Evolutionary conservation across 2,888 invertebrate species (phyloP).

Genomic region (Nomada fabriciana): DNA sequence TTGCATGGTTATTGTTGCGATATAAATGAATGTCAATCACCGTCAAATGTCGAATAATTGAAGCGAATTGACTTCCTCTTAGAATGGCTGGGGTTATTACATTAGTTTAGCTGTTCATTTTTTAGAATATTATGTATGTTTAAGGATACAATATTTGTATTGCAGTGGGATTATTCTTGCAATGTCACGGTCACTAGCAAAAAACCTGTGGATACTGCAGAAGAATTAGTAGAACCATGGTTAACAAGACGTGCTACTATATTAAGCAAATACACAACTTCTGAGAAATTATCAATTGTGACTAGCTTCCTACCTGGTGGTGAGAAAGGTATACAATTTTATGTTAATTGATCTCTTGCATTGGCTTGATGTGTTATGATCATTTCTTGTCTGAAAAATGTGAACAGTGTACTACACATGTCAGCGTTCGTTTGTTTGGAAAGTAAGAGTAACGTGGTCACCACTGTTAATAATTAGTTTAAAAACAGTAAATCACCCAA

Average conservation of each 20-base stretch:
- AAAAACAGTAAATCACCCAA: too few relatives aligned
- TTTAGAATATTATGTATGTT: slow-evolving; percentile 70
- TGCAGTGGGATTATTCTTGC: slow-evolving; percentile 81
- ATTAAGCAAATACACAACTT: slow-evolving; percentile 95
- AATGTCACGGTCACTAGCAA: slow-evolving; percentile 75
- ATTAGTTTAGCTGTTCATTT: neutral
- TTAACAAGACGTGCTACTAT: slow-evolving; percentile 90
- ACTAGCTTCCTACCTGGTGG: slow-evolving; percentile 94
- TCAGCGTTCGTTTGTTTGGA: too few relatives aligned
- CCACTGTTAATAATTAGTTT: too few relatives aligned
- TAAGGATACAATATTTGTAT: slow-evolving; percentile 44
- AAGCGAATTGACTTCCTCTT: too few relatives aligned
- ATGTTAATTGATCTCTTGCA: neutral
- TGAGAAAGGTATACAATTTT: slow-evolving; percentile 88
- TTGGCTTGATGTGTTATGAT: too few relatives aligned
- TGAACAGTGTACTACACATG: too few relatives aligned
- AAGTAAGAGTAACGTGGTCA: too few relatives aligned
- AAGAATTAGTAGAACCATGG: slow-evolving; percentile 91
- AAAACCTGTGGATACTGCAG: slow-evolving; percentile 76
- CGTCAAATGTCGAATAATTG: too few relatives aligned
- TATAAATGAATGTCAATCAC: too few relatives aligned
- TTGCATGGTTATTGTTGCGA: too few relatives aligned
- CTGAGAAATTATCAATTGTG: slow-evolving; percentile 95
- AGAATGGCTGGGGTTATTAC: neutral
- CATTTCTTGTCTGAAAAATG: too few relatives aligned